Conservation (phyloP, 2,888 invertebrate species). For the Candidula unifasciata region DNA sequence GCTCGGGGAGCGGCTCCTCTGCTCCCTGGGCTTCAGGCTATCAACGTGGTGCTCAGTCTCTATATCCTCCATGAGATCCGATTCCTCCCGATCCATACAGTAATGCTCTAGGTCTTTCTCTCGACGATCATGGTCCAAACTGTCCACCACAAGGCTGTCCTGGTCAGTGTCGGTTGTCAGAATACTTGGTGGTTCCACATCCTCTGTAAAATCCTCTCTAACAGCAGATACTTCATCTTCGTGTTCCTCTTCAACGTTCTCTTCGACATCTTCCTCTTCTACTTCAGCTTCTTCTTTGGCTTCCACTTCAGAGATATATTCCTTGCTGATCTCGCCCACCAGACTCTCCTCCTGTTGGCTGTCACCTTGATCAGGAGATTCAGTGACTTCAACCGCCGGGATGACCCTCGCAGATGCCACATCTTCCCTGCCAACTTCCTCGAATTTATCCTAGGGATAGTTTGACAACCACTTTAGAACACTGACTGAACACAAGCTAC, state of each 20-base stretch:
- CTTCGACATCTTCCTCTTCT: background rate
- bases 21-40: slow-evolving; percentile 36
- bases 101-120: slow-evolving; percentile 50
- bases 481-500: too few species aligned
- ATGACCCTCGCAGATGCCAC: background rate
- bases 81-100: slow-evolving; percentile 51
- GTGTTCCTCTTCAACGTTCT: background rate
- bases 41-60: slow-evolving; percentile 1
- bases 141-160: background rate
- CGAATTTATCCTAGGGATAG: too few species aligned
- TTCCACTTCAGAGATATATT: background rate
- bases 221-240: slow-evolving; percentile 11
- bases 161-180: background rate
- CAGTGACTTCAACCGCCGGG: slow-evolving; percentile 38
- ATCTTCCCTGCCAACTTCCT: background rate
- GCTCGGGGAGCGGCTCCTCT: slow-evolving; percentile 46
- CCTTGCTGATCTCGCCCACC: background rate
- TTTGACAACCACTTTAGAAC: too few species aligned
- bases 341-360: background rate
- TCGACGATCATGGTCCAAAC: slow-evolving; percentile 34
- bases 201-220: background rate
- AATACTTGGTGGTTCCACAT: background rate
- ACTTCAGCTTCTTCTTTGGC: background rate
- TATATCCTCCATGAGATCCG: slow-evolving; percentile 37
- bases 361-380: background rate